phyloP scores from a whole-genome alignment of 2,888 invertebrate genomes.

The Junonia oenone region DNA sequence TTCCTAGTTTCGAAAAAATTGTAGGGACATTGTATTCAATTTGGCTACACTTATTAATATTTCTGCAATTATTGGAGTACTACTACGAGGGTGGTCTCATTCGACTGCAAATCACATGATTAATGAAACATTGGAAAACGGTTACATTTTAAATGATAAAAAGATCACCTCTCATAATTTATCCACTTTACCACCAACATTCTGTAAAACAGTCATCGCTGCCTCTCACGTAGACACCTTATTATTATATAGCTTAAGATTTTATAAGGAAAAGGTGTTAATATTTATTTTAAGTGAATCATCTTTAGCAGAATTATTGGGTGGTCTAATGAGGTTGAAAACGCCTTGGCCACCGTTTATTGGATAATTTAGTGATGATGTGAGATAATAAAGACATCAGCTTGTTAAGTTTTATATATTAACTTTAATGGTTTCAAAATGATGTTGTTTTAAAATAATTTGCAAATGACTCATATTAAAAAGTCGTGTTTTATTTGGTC shows the following conservation, averaged over 20 bases:
- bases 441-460: not conserved
- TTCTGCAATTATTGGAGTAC: too few species aligned
- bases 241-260: constrained; percentile 1
- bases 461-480: not conserved
- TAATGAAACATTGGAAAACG: too few species aligned
- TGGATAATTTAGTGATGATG: constrained; percentile 12
- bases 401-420: constrained; percentile 13
- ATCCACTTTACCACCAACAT: not conserved
- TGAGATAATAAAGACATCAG: constrained; percentile 21
- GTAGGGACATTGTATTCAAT: too few species aligned
- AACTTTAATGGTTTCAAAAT: not conserved
- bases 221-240: not conserved
- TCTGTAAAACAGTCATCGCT: not conserved
- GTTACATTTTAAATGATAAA: too few species aligned
- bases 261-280: constrained; percentile 15
- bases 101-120: too few species aligned
- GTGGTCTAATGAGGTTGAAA: constrained; percentile 29
- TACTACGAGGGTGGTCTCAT: too few species aligned
- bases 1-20: too few species aligned
- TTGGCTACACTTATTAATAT: too few species aligned
- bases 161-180: too few species aligned
- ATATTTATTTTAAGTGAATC: constrained; percentile 20
- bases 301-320: constrained; percentile 31
- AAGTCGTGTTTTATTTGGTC: not conserved
- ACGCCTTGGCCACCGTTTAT: constrained; percentile 10